Evolutionary conservation across 1,140 invertebrate species (phyloP).

Genomic region (Pogonognathellus flavescens): DNA sequence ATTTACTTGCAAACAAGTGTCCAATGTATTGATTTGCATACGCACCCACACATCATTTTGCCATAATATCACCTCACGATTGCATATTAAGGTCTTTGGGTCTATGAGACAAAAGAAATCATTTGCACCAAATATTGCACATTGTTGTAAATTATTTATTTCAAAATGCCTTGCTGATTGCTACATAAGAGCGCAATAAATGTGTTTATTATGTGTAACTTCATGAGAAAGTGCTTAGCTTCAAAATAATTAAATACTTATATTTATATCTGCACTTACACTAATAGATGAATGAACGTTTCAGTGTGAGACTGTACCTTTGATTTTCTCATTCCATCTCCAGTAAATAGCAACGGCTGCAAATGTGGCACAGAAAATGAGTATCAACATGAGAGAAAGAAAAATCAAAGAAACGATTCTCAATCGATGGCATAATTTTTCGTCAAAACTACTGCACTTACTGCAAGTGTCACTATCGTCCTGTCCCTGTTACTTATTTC

Average conservation of each 20-base stretch:
- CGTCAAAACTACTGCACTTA: background rate
- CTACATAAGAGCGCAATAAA: background rate
- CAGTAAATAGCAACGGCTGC: conserved; percentile 18
- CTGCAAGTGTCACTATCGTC: too few relatives aligned
- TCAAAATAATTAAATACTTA: background rate
- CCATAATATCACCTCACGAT: too few relatives aligned
- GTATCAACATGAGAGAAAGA: background rate
- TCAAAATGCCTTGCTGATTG: background rate
- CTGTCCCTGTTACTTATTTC: too few relatives aligned
- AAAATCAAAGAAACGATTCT: background rate
- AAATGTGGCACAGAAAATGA: background rate
- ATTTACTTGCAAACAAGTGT: background rate
- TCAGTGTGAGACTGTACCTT: too few relatives aligned
- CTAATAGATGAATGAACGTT: too few relatives aligned
- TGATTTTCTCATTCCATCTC: background rate
- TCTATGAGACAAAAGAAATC: too few relatives aligned
- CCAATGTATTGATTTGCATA: background rate
- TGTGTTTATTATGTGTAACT: background rate
- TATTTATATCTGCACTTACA: background rate
- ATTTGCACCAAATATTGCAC: too few relatives aligned
- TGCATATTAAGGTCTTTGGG: too few relatives aligned
- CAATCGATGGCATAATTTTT: background rate
- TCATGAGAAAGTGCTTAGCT: background rate
- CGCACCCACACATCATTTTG: too few relatives aligned
- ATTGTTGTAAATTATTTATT: background rate